Evolutionary conservation across 1,140 invertebrate genomes (phyloP), one percentile per base, ranked within the genome.

Genomic region (Plutomurus gul): DNA sequence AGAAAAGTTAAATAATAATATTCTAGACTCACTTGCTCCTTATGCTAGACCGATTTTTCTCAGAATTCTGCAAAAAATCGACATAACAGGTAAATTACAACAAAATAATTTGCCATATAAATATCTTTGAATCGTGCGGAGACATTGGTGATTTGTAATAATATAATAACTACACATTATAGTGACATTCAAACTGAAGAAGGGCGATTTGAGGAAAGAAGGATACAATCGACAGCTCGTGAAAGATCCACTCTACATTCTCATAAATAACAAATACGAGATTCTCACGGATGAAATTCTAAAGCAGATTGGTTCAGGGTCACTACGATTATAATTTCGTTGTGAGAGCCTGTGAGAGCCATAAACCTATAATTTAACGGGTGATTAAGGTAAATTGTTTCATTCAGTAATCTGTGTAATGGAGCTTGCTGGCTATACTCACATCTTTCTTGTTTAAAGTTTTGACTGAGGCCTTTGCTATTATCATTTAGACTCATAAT

Each of bases 121-220:
- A 27, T 60, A 33, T 7, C 6, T 13, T 7, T 7, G 13, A 33
- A 22, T 22, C 11, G 22, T n/a, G n/a, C n/a, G n/a, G n/a, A n/a
- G n/a, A n/a, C n/a, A n/a, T n/a, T n/a, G n/a, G n/a, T n/a, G n/a
- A n/a, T n/a, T n/a, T n/a, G n/a, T n/a, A n/a, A n/a, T n/a, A n/a
- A n/a, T n/a, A n/a, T n/a, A n/a, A n/a, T n/a, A n/a, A n/a, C n/a
- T n/a, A n/a, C n/a, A n/a, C n/a, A 82, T 86, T 86, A 40, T 85
- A 92, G 91, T 95, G 33, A 98, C 96, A 4, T 98, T 94, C 86
- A 99, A 99, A 87, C 86, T 98, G 82, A 95, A 95, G 86, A 99
- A 98, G 86, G 88, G 92, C 13, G 92, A 96, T 83, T 90, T 98
- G 25, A 94, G 96, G 85, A 93, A 94, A 84, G 94, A 98, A 85